These are phyloP conservation scores for Galemys pyrenaicus DNA, from an alignment of 2,113 vertebrate genomes.

Conservation along the genomic window DNA sequence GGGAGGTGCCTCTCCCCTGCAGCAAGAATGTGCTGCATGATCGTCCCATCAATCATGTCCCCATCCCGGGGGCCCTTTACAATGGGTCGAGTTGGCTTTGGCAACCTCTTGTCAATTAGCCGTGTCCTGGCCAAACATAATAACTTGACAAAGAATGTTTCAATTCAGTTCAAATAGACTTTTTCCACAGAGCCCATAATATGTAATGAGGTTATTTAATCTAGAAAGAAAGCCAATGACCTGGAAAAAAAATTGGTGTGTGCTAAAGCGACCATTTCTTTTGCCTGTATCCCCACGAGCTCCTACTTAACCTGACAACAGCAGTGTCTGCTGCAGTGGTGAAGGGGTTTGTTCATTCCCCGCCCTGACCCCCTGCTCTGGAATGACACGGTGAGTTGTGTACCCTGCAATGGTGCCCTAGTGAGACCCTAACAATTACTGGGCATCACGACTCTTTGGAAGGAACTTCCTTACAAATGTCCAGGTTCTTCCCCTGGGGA, in stretches of 20 bases:
- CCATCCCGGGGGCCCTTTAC: background rate
- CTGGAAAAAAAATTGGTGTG: constrained; percentile 45
- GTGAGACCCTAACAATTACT: fast-evolving
- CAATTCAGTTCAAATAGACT: constrained; percentile 62
- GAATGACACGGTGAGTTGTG: background rate
- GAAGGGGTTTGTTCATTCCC: background rate
- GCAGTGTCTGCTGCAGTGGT: background rate
- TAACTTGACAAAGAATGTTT: constrained; percentile 20
- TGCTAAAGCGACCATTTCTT: constrained; percentile 47
- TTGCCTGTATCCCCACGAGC: background rate
- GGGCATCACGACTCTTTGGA: background rate
- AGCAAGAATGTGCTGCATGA: background rate
- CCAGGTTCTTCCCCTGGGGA: background rate
- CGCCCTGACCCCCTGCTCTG: background rate
- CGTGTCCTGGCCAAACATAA: background rate
- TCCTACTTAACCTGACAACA: background rate
- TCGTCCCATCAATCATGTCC: background rate
- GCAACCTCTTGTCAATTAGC: constrained; percentile 37
- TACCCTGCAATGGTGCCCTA: background rate
- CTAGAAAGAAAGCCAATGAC: constrained; percentile 67
- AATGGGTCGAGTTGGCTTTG: background rate
- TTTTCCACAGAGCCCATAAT: constrained; percentile 52
- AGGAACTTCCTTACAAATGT: background rate
- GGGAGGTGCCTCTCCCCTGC: background rate
- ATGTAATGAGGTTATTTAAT: constrained; percentile 70